Base-by-base conservation (phyloP, 35 echinoderm and acorn worm genomes). In the Ptychodera flava region DNA sequence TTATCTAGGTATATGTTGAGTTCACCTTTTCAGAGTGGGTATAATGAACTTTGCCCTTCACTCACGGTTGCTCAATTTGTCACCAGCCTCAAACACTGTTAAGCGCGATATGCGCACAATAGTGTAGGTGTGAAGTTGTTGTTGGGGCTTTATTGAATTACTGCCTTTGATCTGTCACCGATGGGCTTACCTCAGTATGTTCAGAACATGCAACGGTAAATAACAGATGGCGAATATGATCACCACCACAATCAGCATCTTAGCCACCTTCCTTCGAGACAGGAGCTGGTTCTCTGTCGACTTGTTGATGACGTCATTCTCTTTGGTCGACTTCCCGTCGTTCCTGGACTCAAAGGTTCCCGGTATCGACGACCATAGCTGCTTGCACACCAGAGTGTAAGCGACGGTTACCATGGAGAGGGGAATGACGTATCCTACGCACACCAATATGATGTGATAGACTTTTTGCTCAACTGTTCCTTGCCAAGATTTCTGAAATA, bases 401-500 rank as follows among this genome's bases (percentile, higher is more conserved):
- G 87, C 87, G 0, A 88, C 79, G 0, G 78, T 35, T 12, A 88
- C 81, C 31, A 88, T 88, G 28, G 35, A 37, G 6, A 89, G 81
- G 30, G 88, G 88, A 83, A 89, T 89, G 16, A 89, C 28, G 80
- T 89, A 89, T 33, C 81, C 31, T 15, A 89, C 76, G 31, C 81
- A 84, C 33, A 89, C 37, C 27, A 89, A 38, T 22, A 30, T 64
- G 31, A 16, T 45, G 37, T 89, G 88, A 38, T 89, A 89, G 16
- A 89, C 35, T 33, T 89, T 88, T 12, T 37, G 35, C 28, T 80
- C 29, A 10, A 31, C 16, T 28, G 16, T 16, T 0, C 28, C 84
- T 22, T 29, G 31, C 84, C 84, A 85, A 0, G 0, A 0, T 0
- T 16, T 1, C 84, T 85, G 37, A 37, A 0, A 76, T 31, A 85